Evolutionary conservation across 1,140 invertebrate species (phyloP).

Genomic region (Calephelis virginiensis): DNA sequence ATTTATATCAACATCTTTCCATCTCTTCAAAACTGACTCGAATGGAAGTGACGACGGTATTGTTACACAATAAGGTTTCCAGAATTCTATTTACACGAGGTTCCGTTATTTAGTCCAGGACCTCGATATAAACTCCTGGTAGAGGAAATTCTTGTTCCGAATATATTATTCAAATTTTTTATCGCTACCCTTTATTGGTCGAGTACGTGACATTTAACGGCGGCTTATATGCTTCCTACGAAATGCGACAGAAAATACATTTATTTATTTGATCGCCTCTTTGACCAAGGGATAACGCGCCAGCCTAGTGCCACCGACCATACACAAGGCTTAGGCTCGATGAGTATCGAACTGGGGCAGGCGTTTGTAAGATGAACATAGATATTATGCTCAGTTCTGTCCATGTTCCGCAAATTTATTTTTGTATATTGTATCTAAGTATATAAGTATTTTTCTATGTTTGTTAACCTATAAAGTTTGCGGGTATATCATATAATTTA

Average conservation of each 20-base stretch:
- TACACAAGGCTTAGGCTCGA: too few relatives aligned
- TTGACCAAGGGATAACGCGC: too few relatives aligned
- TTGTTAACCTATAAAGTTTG: too few relatives aligned
- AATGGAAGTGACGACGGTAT: neutral
- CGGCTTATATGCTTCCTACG: neutral
- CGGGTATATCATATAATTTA: too few relatives aligned
- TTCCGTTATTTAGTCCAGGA: neutral
- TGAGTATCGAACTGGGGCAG: too few relatives aligned
- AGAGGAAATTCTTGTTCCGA: conserved; percentile 7
- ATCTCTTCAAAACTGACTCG: neutral
- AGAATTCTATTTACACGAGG: neutral
- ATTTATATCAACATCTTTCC: neutral
- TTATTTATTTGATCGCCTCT: too few relatives aligned
- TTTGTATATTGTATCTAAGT: too few relatives aligned
- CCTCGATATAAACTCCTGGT: neutral
- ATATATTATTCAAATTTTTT: conserved; percentile 10
- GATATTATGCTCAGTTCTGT: too few relatives aligned
- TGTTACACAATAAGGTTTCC: neutral
- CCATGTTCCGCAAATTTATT: too few relatives aligned
- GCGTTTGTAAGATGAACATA: too few relatives aligned
- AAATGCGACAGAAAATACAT: neutral
- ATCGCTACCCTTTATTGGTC: neutral
- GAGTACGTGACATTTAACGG: neutral
- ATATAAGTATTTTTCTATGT: too few relatives aligned
- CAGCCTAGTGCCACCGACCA: too few relatives aligned